Percentiles rank a stretch among this genome's conserved stretches.
phyloP scores from a whole-genome alignment of 1,140 invertebrate species.

The Antheraea mylitta region DNA sequence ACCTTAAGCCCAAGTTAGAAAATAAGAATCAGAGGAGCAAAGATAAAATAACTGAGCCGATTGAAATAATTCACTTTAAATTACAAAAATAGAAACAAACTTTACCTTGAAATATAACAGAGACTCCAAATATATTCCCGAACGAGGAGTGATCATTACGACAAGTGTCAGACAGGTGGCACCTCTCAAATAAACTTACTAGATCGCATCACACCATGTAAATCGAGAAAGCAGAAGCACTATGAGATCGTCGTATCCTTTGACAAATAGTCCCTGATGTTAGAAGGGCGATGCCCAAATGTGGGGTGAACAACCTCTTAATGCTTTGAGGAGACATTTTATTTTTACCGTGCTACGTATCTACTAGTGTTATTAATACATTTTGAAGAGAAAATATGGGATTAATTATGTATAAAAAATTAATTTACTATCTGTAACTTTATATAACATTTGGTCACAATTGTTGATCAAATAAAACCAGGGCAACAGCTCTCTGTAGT shows the following conservation, averaged over 20 bases:
- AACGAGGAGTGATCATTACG: conserved; percentile 7
- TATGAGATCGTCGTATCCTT: conserved; percentile 48
- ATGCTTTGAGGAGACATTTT: conserved; percentile 73
- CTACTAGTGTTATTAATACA: conserved; percentile 36
- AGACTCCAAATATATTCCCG: not conserved
- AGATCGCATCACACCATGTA: conserved; percentile 22
- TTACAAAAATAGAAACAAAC: not conserved
- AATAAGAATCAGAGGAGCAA: not conserved
- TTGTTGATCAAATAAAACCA: not conserved
- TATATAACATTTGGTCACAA: not conserved
- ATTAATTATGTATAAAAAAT: not conserved
- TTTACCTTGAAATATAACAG: not conserved
- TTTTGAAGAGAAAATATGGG: conserved; percentile 27
- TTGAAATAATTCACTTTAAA: not conserved
- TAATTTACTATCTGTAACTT: not conserved
- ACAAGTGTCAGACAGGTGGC: conserved; percentile 37
- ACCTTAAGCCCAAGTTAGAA: too few species aligned
- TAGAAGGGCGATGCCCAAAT: conserved; percentile 64
- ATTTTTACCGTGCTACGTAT: conserved; percentile 66
- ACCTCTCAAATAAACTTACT: conserved; percentile 30
- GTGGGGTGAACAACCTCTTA: conserved; percentile 75
- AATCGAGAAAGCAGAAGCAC: conserved; percentile 35
- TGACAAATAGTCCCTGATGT: conserved; percentile 61
- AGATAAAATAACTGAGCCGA: not conserved
- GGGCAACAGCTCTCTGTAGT: not conserved